These are phyloP conservation scores for Esperia sulphurella DNA, from an alignment of 2,888 invertebrate genomes.

Conservation along the genomic window DNA sequence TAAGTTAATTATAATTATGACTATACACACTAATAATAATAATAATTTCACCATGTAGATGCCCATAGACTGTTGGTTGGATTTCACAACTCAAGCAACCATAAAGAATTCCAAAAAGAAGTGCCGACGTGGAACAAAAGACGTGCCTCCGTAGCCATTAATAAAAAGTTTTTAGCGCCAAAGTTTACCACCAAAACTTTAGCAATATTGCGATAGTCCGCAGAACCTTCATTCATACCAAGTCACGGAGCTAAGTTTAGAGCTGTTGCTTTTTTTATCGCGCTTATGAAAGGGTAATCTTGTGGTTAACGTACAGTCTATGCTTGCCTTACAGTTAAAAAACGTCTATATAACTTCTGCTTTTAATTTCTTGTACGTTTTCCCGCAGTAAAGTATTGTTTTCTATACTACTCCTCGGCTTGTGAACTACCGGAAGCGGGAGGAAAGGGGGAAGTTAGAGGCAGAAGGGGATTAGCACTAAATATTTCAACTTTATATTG, in stretches of 20 bases:
- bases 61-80: conserved; percentile 18
- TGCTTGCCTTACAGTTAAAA: no score
- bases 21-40: no score
- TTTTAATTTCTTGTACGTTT: no score
- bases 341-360: no score
- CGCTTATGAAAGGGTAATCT: background rate
- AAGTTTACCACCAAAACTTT: conserved; percentile 45
- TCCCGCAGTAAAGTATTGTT: no score
- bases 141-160: conserved; percentile 41
- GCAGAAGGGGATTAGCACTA: no score
- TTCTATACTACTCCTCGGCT: no score
- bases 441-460: no score
- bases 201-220: conserved; percentile 61
- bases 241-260: conserved; percentile 14
- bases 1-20: no score
- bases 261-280: background rate
- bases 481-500: no score
- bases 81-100: conserved; percentile 44
- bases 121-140: conserved; percentile 51
- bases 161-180: conserved; percentile 51
- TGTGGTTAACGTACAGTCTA: background rate
- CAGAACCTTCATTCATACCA: conserved; percentile 41
- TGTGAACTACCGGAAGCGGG: no score
- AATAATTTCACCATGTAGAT: no score
- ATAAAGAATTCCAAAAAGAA: conserved; percentile 34